A percentile compares a stretch with the other conserved stretches of the same genome.
Evolutionary conservation across 2,113 vertebrate species (phyloP).

Genomic region (Dendropsophus ebraccatus): DNA sequence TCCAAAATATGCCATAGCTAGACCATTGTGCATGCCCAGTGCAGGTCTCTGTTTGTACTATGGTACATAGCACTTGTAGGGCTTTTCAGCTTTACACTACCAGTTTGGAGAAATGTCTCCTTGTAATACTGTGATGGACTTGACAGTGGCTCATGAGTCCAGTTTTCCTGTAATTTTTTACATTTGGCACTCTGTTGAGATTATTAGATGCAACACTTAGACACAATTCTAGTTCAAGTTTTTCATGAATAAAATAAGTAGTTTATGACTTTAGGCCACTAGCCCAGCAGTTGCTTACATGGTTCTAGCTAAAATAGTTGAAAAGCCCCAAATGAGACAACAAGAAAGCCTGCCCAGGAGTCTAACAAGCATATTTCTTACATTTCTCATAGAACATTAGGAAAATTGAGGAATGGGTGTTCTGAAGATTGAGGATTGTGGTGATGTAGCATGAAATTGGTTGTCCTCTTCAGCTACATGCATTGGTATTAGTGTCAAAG

Average conservation of each 20-base stretch:
- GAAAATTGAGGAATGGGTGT: background rate
- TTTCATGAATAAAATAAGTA: background rate
- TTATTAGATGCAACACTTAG: constrained; percentile 28
- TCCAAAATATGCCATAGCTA: background rate
- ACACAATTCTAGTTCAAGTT: constrained; percentile 30
- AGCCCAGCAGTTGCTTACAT: background rate
- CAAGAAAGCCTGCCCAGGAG: background rate
- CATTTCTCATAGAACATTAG: background rate
- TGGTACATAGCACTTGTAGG: background rate
- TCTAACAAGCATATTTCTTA: background rate
- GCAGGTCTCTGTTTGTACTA: background rate
- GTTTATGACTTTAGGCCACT: background rate
- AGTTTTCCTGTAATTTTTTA: constrained; percentile 9
- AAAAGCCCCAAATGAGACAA: background rate
- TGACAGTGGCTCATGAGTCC: background rate
- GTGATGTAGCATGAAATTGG: background rate
- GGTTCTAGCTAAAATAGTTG: background rate
- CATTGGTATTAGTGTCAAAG: background rate
- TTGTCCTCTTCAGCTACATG: background rate
- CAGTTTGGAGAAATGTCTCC: background rate
- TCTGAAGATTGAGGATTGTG: background rate
- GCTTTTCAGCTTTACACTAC: background rate
- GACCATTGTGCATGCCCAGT: background rate
- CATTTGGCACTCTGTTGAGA: constrained; percentile 40
- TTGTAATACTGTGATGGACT: background rate